Conservation (phyloP, 2,797 vertebrate species). For the Orestias chungarensis region DNA sequence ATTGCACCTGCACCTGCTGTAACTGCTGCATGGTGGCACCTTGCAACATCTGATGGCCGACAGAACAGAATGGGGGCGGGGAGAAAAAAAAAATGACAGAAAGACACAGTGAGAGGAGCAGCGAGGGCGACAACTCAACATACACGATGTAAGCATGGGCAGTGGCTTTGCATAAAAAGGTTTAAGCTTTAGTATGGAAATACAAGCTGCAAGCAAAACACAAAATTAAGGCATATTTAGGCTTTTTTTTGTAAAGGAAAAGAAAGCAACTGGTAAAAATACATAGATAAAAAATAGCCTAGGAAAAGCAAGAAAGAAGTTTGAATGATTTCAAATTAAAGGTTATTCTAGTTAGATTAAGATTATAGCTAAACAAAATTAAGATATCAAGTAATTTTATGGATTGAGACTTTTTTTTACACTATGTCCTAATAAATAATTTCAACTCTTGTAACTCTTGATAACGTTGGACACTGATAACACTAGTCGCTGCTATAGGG, state of each 20-base stretch:
- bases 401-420: background rate
- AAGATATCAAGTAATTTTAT: background rate
- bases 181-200: conserved; percentile 37
- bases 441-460: no score
- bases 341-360: background rate
- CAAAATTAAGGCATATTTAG: conserved; percentile 17
- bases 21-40: conserved; percentile 87
- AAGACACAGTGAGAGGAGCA: conserved; percentile 73
- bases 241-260: background rate
- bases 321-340: background rate
- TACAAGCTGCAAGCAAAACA: conserved; percentile 30
- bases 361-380: background rate
- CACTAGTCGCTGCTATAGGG: background rate
- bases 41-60: conserved; percentile 83
- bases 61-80: conserved; percentile 67
- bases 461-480: background rate
- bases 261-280: background rate
- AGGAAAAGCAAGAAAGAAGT: background rate
- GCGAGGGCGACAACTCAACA: conserved; percentile 63
- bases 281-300: background rate
- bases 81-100: conserved; percentile 73
- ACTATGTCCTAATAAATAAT: background rate
- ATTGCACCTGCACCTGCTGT: conserved; percentile 86
- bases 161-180: conserved; percentile 41
- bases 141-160: conserved; percentile 64